These are phyloP conservation scores for Luperina nickerlii DNA, from an alignment of 2,888 invertebrate genomes.

Conservation along the genomic window DNA sequence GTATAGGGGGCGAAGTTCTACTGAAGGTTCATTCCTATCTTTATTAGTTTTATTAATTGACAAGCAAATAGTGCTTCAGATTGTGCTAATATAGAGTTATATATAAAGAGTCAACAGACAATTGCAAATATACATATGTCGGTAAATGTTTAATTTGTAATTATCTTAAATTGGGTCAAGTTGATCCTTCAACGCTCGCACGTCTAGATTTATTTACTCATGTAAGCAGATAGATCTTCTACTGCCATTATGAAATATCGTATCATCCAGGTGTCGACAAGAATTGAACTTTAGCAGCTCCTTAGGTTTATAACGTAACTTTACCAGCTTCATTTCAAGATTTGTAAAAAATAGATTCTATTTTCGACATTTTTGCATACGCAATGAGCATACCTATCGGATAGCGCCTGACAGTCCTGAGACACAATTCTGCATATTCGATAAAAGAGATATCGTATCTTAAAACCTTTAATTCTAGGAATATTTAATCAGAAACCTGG, in stretches of 20 bases:
- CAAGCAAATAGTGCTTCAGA: conserved; percentile 32
- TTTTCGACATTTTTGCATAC: neutral
- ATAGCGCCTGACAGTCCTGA: neutral
- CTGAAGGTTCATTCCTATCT: neutral
- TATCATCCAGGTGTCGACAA: neutral
- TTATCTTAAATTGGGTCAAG: conserved; percentile 50
- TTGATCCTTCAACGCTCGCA: neutral
- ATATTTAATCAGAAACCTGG: neutral
- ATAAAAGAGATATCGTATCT: neutral
- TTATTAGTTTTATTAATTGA: conserved; percentile 13
- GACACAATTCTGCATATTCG: neutral
- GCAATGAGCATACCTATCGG: neutral
- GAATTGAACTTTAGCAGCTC: neutral
- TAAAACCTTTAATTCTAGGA: neutral
- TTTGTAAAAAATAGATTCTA: neutral
- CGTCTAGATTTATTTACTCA: neutral
- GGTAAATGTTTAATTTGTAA: conserved; percentile 38
- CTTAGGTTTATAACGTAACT: neutral
- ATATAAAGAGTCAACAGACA: conserved; percentile 3
- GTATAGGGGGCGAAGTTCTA: neutral
- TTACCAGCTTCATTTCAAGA: neutral
- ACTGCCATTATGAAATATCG: neutral
- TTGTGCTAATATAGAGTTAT: conserved; percentile 22
- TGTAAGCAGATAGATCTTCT: neutral
- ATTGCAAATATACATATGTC: conserved; percentile 37